Base-by-base conservation (phyloP, 1,140 invertebrate species). In the Lordiphosa collinella region DNA sequence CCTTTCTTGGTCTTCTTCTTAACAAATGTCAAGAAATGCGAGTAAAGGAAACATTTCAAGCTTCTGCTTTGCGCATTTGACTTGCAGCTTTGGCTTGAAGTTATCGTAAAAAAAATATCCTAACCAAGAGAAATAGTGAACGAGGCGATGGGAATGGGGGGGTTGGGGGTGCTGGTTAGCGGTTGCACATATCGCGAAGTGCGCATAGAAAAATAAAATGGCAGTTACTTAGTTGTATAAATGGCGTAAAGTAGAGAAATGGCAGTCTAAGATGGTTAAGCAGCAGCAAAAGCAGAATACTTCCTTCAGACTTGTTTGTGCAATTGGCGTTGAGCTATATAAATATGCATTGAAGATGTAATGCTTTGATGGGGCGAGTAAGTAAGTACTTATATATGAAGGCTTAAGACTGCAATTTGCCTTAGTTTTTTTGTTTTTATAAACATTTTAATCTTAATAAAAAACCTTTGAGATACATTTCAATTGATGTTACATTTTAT, bases 161-260 rank as follows among this genome's bases (percentile, higher is more conserved):
- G 38, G 18, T 5, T 25, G 51, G 11, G 37, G 34, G 38, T 18
- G 11, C 65, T 14, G 54, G 48, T 55, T 61, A 68, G 73, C 50
- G 73, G 68, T 72, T 51, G 75, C 69, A 79, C 59, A 66, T 67
- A 63, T 72, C 50, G 73, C 67, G 57, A 53, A 54, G 55, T 65
- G 57, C 58, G 44, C 40, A 46, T 35, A 34, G 64, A 51, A 69
- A 80, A 82, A 80, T 80, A 75, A 75, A 82, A 82, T 75, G 71
- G 22, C 75, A 82, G 75, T 82, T 75, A 75, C 76, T 75, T 80
- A 80, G 75, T 82, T 52, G 55, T 65, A 64, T 57, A 73, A 78
- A 71, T 56, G 57, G 56, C 63, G 63, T 34, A 41, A 56, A 67
- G 57, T 34, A 57, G 62, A 51, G 18, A 32, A 40, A 61, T 57